phyloP scores from a whole-genome alignment of 2,888 invertebrate species.

The Neocrepidodera transversa region DNA sequence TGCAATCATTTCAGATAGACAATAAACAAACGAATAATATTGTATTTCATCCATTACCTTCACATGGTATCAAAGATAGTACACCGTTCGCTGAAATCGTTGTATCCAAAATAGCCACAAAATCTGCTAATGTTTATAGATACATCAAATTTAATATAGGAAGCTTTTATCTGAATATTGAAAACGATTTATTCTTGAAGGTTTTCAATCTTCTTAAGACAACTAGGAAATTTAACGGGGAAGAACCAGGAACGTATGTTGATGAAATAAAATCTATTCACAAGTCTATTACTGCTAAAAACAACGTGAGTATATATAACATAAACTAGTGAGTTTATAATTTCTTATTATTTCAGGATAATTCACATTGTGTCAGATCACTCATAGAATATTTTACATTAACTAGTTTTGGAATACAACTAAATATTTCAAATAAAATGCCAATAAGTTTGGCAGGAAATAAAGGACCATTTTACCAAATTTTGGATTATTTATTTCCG shows the following conservation, averaged over 20 bases:
- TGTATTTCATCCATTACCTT: constrained; percentile 61
- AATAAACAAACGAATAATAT: constrained; percentile 61
- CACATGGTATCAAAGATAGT: constrained; percentile 61
- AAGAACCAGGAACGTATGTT: constrained; percentile 62
- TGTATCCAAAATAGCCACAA: constrained; percentile 63
- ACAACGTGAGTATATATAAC: constrained; percentile 45
- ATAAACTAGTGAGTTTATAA: too few relatives aligned
- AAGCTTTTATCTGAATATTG: constrained; percentile 73
- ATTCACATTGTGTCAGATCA: constrained; percentile 13
- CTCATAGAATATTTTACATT: constrained; percentile 44
- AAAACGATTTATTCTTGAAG: constrained; percentile 71
- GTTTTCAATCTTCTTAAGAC: constrained; percentile 66
- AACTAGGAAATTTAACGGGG: constrained; percentile 67
- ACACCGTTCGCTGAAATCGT: constrained; percentile 70
- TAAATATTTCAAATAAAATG: constrained; percentile 54
- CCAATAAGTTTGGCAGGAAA: constrained; percentile 57
- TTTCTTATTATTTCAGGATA: constrained; percentile 29
- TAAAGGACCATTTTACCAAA: constrained; percentile 54
- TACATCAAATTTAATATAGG: constrained; percentile 70
- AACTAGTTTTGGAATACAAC: constrained; percentile 51
- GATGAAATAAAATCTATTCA: constrained; percentile 64
- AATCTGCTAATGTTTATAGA: constrained; percentile 66
- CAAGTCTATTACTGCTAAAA: constrained; percentile 64
- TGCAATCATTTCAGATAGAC: constrained; percentile 76
- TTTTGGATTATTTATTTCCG: constrained; percentile 56